Percentiles rank a stretch among this genome's conserved stretches.
Conservation (phyloP, 2,888 invertebrate species). For the Mamestra brassicae region DNA sequence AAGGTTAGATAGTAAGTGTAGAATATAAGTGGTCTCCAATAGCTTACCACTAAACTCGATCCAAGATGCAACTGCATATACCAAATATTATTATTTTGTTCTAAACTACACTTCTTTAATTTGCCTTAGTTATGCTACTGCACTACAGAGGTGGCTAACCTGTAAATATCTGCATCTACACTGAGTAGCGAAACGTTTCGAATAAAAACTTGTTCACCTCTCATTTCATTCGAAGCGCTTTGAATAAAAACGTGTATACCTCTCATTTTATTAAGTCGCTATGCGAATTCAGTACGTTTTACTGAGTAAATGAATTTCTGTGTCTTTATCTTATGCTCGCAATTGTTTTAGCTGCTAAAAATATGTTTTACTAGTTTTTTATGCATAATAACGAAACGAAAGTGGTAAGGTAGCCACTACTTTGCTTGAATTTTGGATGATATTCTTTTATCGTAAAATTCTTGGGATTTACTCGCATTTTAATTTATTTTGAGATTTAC, state of each 20-base stretch:
- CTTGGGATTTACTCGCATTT: background rate
- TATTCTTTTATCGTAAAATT: background rate
- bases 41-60: background rate
- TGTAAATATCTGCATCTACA: constrained; percentile 63
- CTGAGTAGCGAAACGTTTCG: constrained; percentile 57
- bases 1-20: background rate
- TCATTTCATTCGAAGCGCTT: constrained; percentile 54
- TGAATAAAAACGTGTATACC: constrained; percentile 57
- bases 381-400: constrained; percentile 14
- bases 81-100: background rate
- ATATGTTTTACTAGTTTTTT: constrained; percentile 8
- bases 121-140: constrained; percentile 20
- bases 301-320: constrained; percentile 29
- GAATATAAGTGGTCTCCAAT: background rate
- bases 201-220: constrained; percentile 62
- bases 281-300: constrained; percentile 42
- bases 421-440: background rate
- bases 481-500: background rate
- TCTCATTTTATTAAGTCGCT: constrained; percentile 55
- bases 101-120: constrained; percentile 42
- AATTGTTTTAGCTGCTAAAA: constrained; percentile 38
- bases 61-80: background rate
- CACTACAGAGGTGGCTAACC: constrained; percentile 60
- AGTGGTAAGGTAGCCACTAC: background rate
- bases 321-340: constrained; percentile 33